These are phyloP conservation scores for Biston betularia DNA, from an alignment of 2,888 invertebrate species.

Conservation along the genomic window DNA sequence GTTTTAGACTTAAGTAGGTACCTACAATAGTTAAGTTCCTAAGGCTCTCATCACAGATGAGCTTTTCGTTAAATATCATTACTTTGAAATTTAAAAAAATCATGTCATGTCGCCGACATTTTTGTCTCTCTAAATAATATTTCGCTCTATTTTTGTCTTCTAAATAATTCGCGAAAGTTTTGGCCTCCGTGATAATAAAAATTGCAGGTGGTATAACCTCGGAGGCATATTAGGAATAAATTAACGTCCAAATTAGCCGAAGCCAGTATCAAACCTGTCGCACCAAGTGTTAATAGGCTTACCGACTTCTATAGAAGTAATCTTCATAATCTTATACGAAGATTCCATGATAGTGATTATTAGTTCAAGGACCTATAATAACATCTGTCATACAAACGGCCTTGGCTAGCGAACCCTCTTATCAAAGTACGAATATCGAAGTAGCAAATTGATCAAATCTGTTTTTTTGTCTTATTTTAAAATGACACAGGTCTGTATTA, in stretches of 20 bases:
- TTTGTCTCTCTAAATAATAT: no score
- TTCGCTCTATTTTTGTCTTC: no score
- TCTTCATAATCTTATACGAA: neutral
- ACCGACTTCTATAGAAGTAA: neutral
- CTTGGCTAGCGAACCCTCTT: neutral
- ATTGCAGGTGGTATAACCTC: neutral
- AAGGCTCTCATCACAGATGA: no score
- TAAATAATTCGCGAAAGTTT: no score
- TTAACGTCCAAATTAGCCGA: neutral
- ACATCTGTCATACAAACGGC: neutral
- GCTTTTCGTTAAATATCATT: no score
- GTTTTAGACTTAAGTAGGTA: no score
- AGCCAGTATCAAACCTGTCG: neutral
- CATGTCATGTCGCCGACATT: no score
- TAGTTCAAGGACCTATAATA: neutral
- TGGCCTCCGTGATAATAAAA: no score
- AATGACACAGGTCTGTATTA: conserved; percentile 4
- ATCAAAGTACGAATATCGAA: neutral
- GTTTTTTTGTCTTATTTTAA: neutral
- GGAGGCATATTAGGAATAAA: neutral
- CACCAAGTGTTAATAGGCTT: neutral
- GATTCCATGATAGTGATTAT: neutral
- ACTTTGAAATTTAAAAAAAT: no score
- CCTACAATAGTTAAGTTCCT: no score
- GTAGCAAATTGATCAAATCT: neutral